These are phyloP conservation scores for Euphonia xanthogaster DNA, from an alignment of 2,797 vertebrate genomes.

Conservation along the genomic window DNA sequence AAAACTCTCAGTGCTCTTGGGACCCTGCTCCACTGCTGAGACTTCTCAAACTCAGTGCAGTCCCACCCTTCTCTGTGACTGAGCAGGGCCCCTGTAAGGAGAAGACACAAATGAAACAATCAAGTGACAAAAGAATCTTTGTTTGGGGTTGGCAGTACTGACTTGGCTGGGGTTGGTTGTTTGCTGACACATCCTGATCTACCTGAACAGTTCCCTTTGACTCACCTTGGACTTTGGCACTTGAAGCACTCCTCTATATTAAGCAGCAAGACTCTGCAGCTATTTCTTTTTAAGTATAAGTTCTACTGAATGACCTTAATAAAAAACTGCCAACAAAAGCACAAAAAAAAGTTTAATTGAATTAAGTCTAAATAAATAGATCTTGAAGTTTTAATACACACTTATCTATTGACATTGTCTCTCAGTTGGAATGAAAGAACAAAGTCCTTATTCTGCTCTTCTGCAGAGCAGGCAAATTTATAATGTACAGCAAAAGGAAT, in stretches of 20 bases:
- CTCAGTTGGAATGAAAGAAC: background rate
- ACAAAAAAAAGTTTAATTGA: slow-evolving; percentile 28
- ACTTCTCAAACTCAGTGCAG: background rate
- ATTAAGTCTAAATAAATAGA: slow-evolving; percentile 49
- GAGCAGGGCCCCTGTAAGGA: background rate
- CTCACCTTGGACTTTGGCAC: slow-evolving; percentile 47
- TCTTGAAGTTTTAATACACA: slow-evolving; percentile 29
- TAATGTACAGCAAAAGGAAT: background rate
- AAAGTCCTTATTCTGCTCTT: slow-evolving; percentile 38
- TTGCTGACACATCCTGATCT: background rate
- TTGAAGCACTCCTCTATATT: background rate
- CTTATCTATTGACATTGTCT: slow-evolving; percentile 54
- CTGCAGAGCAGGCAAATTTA: slow-evolving; percentile 18
- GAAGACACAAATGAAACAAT: background rate
- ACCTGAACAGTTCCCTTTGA: background rate
- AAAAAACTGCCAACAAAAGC: slow-evolving; percentile 51
- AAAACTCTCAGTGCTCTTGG: background rate
- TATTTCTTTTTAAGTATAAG: slow-evolving; percentile 5
- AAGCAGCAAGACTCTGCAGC: background rate
- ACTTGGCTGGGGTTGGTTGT: background rate
- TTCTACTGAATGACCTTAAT: background rate
- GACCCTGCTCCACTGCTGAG: background rate
- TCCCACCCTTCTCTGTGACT: background rate
- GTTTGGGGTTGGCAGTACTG: background rate
- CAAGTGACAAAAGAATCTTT: background rate